Evolutionary conservation across 2,797 vertebrate species (phyloP), one percentile per base, ranked within the genome.

Genomic region (Philypnodon macrostomus): DNA sequence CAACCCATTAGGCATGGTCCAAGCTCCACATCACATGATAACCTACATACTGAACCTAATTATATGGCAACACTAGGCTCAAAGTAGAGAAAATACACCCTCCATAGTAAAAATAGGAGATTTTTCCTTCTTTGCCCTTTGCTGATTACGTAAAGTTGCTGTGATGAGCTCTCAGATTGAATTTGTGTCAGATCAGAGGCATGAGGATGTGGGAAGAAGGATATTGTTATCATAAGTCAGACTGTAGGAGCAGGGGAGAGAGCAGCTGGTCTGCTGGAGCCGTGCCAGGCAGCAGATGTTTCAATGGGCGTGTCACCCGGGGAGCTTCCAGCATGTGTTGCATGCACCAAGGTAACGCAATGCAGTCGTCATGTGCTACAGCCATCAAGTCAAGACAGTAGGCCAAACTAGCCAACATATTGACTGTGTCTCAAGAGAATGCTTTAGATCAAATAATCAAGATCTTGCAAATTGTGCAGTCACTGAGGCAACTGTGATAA

Each of bases 271-370:
- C 39, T 41, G 53, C 73, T 86, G 83, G 82, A 79, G 37, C 37
- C n/a, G 2, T 2, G 79, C 80, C 86, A 85, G 34, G 69, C 58
- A 84, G 76, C 86, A 86, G 81, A 85, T 84, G 83, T 80, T 77
- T 74, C 30, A 52, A 77, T 85, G 83, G 84, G 83, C 64, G 84
- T 82, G 81, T 77, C 68, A 6, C 66, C 61, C 58, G 39, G 44
- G 33, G 60, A 30, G 58, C 34, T 67, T 18, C 9, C 67, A 79
- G 81, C 80, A 83, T 83, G 79, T 80, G 80, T 79, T 83, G 77
- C 76, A 81, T 81, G 78, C 81, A 70, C 70, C 80, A 77, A 80
- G 80, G 81, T 79, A 87, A 84, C 81, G 81, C 84, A 86, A 77
- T 85, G 85, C 86, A 83, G 80, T 81, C 62, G 56, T 57, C 34